These are phyloP conservation scores for Ferrisia virgata DNA, from an alignment of 2,888 invertebrate genomes.

Conservation along the genomic window DNA sequence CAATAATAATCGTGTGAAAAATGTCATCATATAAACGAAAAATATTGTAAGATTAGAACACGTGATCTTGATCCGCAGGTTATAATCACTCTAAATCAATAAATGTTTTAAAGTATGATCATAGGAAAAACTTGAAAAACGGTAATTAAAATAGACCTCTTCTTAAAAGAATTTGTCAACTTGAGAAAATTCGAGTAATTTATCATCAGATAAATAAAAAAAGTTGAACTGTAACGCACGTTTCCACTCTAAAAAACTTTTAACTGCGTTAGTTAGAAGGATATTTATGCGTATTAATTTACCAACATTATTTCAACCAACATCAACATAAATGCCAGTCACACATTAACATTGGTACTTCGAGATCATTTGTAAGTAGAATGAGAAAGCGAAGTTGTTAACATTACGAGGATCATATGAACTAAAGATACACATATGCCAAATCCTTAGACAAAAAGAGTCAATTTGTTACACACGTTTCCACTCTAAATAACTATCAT, in stretches of 20 bases:
- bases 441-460: neutral
- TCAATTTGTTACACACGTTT: neutral
- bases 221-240: constrained; percentile 12
- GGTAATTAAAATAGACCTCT: too few species aligned
- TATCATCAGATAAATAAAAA: neutral
- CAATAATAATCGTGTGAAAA: neutral
- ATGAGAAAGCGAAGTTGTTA: too few species aligned
- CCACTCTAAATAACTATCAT: neutral
- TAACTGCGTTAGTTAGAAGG: neutral
- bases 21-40: neutral
- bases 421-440: too few species aligned
- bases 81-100: neutral
- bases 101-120: too few species aligned
- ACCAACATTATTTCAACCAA: constrained; percentile 34
- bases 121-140: too few species aligned
- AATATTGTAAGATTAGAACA: neutral
- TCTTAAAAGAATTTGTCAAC: too few species aligned
- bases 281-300: constrained; percentile 23
- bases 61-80: constrained; percentile 36
- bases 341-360: constrained; percentile 3
- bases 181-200: neutral
- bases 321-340: neutral
- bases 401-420: too few species aligned
- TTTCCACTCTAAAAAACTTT: constrained; percentile 25
- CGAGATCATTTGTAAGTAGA: too few species aligned